Evolutionary conservation across 1,140 invertebrate species (phyloP).

Genomic region (Drosophila nigrodunni): DNA sequence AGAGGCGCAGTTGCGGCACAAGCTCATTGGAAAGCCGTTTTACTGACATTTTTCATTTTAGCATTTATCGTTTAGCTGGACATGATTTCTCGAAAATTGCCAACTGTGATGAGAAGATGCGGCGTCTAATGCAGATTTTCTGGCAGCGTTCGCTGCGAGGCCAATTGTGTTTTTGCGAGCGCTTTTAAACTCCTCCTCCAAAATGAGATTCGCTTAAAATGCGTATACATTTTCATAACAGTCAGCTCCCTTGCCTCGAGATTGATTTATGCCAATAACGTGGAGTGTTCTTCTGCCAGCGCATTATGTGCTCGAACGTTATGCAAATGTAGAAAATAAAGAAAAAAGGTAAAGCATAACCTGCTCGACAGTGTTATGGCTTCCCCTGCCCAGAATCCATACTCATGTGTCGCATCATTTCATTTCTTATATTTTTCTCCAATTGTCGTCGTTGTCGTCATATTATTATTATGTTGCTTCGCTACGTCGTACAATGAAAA

Average conservation of each 20-base stretch:
- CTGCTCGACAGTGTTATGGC: not conserved
- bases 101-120: slow-evolving; percentile 17
- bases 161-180: not conserved
- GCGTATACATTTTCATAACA: slow-evolving; percentile 41
- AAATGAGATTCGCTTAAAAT: slow-evolving; percentile 39
- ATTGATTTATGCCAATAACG: slow-evolving; percentile 65
- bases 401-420: slow-evolving; percentile 15
- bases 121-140: slow-evolving; percentile 44
- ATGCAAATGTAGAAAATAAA: slow-evolving; percentile 68
- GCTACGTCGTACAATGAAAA: slow-evolving; percentile 54
- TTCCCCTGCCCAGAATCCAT: not conserved
- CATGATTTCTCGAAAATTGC: slow-evolving; percentile 34
- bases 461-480: slow-evolving; percentile 59
- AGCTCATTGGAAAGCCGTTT: slow-evolving; percentile 40
- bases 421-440: slow-evolving; percentile 17
- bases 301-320: slow-evolving; percentile 50
- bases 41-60: slow-evolving; percentile 50
- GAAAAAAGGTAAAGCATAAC: slow-evolving; percentile 32
- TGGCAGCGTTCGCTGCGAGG: slow-evolving; percentile 3
- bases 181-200: not conserved
- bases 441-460: slow-evolving; percentile 39
- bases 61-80: slow-evolving; percentile 51
- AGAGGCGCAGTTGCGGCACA: slow-evolving; percentile 5
- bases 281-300: slow-evolving; percentile 40
- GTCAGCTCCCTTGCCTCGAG: not conserved